Base-by-base conservation (phyloP, 2,113 vertebrate genomes). In the Coregonus clupeaformis region DNA sequence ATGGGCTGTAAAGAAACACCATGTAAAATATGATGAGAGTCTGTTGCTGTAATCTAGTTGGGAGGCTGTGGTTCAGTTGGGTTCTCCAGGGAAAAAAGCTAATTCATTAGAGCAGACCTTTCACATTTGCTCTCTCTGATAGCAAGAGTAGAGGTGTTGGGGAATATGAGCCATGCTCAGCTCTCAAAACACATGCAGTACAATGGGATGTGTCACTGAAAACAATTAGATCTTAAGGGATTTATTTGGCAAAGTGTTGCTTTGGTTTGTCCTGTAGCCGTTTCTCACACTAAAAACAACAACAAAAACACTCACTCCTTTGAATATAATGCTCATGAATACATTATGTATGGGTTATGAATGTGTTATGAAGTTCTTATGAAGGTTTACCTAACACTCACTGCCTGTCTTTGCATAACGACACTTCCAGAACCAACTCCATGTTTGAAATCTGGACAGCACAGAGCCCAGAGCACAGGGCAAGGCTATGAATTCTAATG, bases 91-190 rank as follows among this genome's bases (percentile, higher is more conserved):
- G 78, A 69, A 73, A 22, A 69, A 1, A 45, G 73, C 52, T 11
- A 63, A 83, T 80, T 88, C 84, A 86, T 84, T 81, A 83, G 69
- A 72, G 24, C 12, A n/a, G 5, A n/a, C 85, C 82, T 83, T 79
- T 71, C 55, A 74, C 79, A n/a, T n/a, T 84, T 82, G 86, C 88
- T 84, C 82, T 76, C 36, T 13, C 57, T 42, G 47, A 47, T 75
- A 52, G 81, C 80, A 79, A 73, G 73, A 70, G 65, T 69, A 4
- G 60, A 72, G 63, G 75, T 30, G 42, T 55, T 78, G 77, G 81
- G 55, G 55, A 30, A 59, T 30, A 69, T 69, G 36, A 42, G 36
- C 36, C 9, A 2, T 42, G 9, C 2, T 12, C 9, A 0, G 36
- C 36, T 42, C 36, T 42, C 7, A 49, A 1, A 27, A 16, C 25